Base-by-base conservation (phyloP, 2,113 vertebrate genomes). In the Xiphias gladius region DNA sequence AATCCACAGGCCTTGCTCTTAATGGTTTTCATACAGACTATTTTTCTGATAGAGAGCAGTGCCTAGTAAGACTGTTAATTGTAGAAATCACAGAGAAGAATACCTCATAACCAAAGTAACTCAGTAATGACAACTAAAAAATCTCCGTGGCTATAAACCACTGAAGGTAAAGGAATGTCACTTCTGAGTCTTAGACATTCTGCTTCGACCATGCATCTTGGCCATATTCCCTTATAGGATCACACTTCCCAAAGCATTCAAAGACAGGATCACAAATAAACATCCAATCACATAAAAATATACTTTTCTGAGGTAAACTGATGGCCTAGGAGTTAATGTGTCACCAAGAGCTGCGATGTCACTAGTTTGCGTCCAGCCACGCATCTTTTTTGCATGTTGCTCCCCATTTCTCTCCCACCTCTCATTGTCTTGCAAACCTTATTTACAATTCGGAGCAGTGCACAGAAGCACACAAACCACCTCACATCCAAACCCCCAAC, bases 391-490 rank as follows among this genome's bases (percentile, higher is more conserved):
- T 43, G 11, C 2, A 1, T 39, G 9, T 7, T 17, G 28, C 16
- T 52, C 16, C 7, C 8, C 8, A 26, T 58, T 39, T 52, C 66
- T 39, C 17, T 64, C 19, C 8, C 39, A 41, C n/a, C n/a, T 24
- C 16, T 59, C 28, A 16, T 52, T 14, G 58, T 32, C 41, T 73
- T 35, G 35, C 28, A 76, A 64, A 59, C 46, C 37, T 72, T 63
- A n/a, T 48, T 67, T 14, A 13, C 72, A 20, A 17, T 75, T 41
- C 4, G 66, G 1, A 8, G 9, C 8, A 1, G 7, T 2, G 26
- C 68, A 84, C 74, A 79, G 73, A 72, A 52, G 30, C 48, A 66
- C n/a, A 58, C 0, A 63, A 63, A 64, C 16, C 35, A 50, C 13
- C 30, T 17, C 7, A 67, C 35, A 73, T 50, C n/a, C 24, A n/a